A percentile compares a stretch with the other conserved stretches of the same genome.
phyloP scores from a whole-genome alignment of 2,888 invertebrate species.

The Alsophila aescularia region DNA sequence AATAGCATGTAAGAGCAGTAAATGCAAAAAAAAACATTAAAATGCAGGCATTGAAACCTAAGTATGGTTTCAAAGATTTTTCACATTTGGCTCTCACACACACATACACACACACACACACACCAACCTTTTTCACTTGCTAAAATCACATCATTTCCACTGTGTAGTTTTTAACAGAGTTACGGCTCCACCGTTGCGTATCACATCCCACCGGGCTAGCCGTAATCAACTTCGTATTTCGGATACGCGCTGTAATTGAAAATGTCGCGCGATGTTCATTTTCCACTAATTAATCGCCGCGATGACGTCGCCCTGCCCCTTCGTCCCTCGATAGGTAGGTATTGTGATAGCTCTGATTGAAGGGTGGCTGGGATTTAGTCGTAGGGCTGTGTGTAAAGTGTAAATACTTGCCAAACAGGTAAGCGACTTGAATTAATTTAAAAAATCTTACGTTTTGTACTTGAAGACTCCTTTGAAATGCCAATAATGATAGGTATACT shows the following conservation, averaged over 20 bases:
- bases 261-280: slow-evolving; percentile 79
- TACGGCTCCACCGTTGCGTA: slow-evolving; percentile 4
- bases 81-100: too few species aligned
- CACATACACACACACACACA: too few species aligned
- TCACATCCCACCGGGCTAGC: slow-evolving; percentile 33
- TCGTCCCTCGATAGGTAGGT: slow-evolving; percentile 36
- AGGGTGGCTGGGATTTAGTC: slow-evolving; percentile 5
- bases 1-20: too few species aligned
- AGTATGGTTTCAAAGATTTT: too few species aligned
- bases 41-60: too few species aligned
- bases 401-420: background rate
- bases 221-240: slow-evolving; percentile 42
- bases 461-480: too few species aligned
- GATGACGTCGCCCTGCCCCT: slow-evolving; percentile 64
- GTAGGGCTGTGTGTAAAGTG: slow-evolving; percentile 5
- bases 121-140: too few species aligned
- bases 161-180: slow-evolving; percentile 26
- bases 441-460: too few species aligned
- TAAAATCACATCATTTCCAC: background rate
- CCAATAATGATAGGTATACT: too few species aligned
- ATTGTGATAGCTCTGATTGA: slow-evolving; percentile 24
- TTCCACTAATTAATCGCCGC: slow-evolving; percentile 83
- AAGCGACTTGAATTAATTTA: too few species aligned
- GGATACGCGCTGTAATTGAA: slow-evolving; percentile 75
- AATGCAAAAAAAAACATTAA: too few species aligned